These are phyloP conservation scores for Polyommatus iphigenia DNA, from an alignment of 2,888 invertebrate genomes.

Conservation along the genomic window DNA sequence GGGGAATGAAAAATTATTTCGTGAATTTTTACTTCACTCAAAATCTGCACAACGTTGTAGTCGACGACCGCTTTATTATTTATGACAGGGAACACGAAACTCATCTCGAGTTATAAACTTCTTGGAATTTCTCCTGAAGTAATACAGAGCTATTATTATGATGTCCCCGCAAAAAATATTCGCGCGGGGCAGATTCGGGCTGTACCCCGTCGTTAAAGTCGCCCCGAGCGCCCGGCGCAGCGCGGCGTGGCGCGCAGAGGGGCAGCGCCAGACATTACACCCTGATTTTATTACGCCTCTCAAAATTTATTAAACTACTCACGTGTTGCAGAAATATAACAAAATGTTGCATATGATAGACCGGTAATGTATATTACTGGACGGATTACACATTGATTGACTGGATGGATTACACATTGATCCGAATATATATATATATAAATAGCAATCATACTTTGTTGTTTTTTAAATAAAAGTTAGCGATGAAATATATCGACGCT, in stretches of 20 bases:
- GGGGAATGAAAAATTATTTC: constrained; percentile 73
- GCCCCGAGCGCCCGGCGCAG: background rate
- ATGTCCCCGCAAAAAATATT: constrained; percentile 80
- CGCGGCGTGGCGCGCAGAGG: constrained; percentile 37
- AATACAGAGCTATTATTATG: constrained; percentile 81
- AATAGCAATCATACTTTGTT: too few species aligned
- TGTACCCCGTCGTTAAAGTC: constrained; percentile 39
- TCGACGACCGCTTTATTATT: constrained; percentile 80
- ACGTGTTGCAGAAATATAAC: constrained; percentile 29
- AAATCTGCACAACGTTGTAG: constrained; percentile 78
- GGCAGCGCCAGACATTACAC: constrained; percentile 41
- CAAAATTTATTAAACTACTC: constrained; percentile 22
- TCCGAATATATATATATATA: too few species aligned
- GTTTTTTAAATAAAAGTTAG: too few species aligned
- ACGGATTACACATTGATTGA: too few species aligned
- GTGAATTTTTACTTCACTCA: constrained; percentile 75
- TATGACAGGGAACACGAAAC: constrained; percentile 81
- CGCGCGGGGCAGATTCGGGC: constrained; percentile 60
- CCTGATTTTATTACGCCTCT: constrained; percentile 24
- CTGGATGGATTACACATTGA: too few species aligned
- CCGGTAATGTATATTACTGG: too few species aligned
- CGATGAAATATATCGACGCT: too few species aligned
- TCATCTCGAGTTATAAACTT: constrained; percentile 81
- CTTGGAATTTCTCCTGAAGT: constrained; percentile 81
- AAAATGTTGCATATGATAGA: background rate